These are phyloP conservation scores for Eunapius fragilis DNA, from an alignment of 37 sponge, comb jelly and placozoan genomes.

Conservation along the genomic window DNA sequence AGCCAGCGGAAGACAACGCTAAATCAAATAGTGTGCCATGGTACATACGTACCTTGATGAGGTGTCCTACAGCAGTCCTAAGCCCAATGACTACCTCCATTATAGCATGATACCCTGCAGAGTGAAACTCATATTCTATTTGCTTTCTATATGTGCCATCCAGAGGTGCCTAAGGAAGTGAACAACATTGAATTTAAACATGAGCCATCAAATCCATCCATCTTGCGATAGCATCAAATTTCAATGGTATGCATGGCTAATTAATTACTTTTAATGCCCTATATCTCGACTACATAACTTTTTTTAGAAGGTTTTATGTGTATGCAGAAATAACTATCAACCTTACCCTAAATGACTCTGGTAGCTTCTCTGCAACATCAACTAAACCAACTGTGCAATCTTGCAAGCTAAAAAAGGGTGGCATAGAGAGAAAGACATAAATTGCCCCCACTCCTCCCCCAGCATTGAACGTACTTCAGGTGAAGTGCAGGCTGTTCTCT, in stretches of 20 bases:
- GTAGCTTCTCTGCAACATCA: conserved; percentile 30
- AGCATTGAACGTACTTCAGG: background rate
- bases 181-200: too few species aligned
- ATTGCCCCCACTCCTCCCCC: background rate
- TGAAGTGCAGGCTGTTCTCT: background rate
- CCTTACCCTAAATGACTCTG: conserved; percentile 14
- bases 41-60: conserved; percentile 42
- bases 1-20: background rate
- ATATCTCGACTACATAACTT: too few species aligned
- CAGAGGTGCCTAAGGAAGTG: conserved; percentile 28
- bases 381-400: conserved; percentile 18
- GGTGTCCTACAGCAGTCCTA: conserved; percentile 65
- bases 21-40: background rate
- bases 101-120: conserved; percentile 57
- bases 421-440: background rate
- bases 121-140: conserved; percentile 82
- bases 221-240: too few species aligned
- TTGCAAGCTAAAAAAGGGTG: conserved; percentile 2
- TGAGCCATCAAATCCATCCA: too few species aligned
- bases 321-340: too few species aligned
- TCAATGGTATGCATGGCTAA: too few species aligned
- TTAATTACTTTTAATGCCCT: too few species aligned
- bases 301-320: too few species aligned
- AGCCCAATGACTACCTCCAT: conserved; percentile 65
- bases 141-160: conserved; percentile 31